A percentile compares a stretch with the other conserved stretches of the same genome.
Evolutionary conservation across 2,113 vertebrate genomes (phyloP).

Genomic region (Bothrops jararaca): DNA sequence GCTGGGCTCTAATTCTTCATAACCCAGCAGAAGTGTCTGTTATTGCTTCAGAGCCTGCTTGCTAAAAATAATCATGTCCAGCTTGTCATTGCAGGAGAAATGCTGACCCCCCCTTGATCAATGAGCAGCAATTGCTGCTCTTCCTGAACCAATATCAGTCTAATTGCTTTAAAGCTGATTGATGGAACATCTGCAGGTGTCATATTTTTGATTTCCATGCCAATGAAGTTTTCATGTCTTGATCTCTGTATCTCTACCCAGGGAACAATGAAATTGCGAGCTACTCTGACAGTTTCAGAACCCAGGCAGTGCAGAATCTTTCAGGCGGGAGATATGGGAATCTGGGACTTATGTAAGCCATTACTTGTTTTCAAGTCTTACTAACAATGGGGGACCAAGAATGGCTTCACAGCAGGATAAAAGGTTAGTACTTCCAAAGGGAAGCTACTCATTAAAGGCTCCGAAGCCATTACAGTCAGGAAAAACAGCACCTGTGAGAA

Average conservation of each 20-base stretch:
- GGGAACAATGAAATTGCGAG: conserved; percentile 37
- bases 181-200: conserved; percentile 9
- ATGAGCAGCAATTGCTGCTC: conserved; percentile 30
- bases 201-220: conserved; percentile 47
- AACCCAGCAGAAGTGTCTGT: not conserved
- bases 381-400: not conserved
- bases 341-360: not conserved
- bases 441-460: conserved; percentile 29
- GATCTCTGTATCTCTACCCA: conserved; percentile 41
- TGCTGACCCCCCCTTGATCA: conserved; percentile 22
- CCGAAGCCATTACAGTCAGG: conserved; percentile 25
- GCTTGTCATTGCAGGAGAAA: not conserved
- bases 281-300: conserved; percentile 21
- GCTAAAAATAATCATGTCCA: conserved; percentile 5
- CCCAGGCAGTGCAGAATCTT: conserved; percentile 27
- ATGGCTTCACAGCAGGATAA: conserved; percentile 29
- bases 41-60: not conserved
- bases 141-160: conserved; percentile 10
- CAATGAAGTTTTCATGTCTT: conserved; percentile 38
- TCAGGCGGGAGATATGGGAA: conserved; percentile 16
- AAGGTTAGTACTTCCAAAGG: not conserved
- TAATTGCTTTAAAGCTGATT: conserved; percentile 57
- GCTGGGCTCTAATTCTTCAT: not conserved
- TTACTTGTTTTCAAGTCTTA: conserved; percentile 29
- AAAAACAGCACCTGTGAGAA: not conserved